Evolutionary conservation across 2,113 vertebrate species (phyloP).

Genomic region (Dendropsophus ebraccatus): DNA sequence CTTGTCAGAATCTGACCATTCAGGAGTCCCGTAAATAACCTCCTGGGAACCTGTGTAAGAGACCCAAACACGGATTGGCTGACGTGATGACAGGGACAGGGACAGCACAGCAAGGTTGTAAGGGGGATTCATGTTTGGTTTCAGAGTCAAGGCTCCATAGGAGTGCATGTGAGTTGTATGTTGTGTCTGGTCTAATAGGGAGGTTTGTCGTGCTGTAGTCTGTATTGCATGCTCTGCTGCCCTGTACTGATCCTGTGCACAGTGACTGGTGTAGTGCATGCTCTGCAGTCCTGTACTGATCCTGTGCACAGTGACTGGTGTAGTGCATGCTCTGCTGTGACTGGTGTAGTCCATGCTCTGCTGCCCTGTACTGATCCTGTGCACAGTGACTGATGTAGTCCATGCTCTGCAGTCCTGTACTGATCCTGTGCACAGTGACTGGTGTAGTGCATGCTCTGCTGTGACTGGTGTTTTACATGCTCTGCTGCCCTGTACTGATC

Average conservation of each 20-base stretch:
- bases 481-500: not conserved
- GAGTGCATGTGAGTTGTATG: conserved; percentile 37
- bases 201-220: not conserved
- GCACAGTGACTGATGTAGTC: not conserved
- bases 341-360: not conserved
- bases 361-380: not conserved
- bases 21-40: not conserved
- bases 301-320: no score
- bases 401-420: not conserved
- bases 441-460: conserved; percentile 15
- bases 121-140: not conserved
- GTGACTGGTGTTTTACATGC: not conserved
- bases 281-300: not conserved
- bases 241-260: not conserved
- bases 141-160: not conserved
- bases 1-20: not conserved
- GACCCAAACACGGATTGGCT: not conserved
- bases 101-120: not conserved
- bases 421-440: no score
- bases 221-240: not conserved
- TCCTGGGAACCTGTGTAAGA: not conserved
- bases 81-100: not conserved
- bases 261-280: not conserved
- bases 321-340: not conserved
- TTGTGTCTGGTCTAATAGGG: not conserved